Evolutionary conservation across 1,140 invertebrate species (phyloP), one percentile per base, ranked within the genome.

Genomic region (Ctenoplectra terminalis): DNA sequence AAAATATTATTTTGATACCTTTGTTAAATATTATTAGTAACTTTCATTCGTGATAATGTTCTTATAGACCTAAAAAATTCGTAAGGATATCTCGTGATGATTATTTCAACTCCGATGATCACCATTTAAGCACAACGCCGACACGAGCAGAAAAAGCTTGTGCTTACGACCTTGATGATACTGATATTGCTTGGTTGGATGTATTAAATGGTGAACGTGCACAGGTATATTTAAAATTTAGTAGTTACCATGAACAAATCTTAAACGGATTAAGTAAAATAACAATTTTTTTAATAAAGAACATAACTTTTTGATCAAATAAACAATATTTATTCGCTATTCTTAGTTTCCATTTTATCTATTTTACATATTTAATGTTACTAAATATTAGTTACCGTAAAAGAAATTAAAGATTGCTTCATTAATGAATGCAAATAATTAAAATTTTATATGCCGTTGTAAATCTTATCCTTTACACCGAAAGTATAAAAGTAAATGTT

Each of bases 81-180:
- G 96, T 99, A 86, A 96, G 98, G 90, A 97, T 98, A 92, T 96
- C 96, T 64, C 97, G 98, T 90, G 98, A 99, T 94, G 97, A 97
- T 88, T 96, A 96, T 90, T 99, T 98, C 93, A 96, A 96, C 90
- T 90, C 96, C 46, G 97, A 98, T 76, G 95, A 97, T 84, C 98
- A 99, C 94, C 95, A 96, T 90, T 94, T 99, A 84, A 98, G 98
- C 77, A 97, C 96, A 82, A 97, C 98, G 81, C 97, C 97, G 70
- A 95, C 97, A 48, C 95, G 97, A 92, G 97, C 98, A 17, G 98
- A 99, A 92, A 97, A 98, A 89, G 97, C 98, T 40, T 99, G 98
- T 94, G 96, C 96, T 77, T 99, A 99, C 94, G 98, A 99, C 93
- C 95, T 99, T 87, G 99, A 99, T 94, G 97, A 98, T 88, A 95